phyloP scores from a whole-genome alignment of 2,113 vertebrate genomes.

The Cettia cetti region DNA sequence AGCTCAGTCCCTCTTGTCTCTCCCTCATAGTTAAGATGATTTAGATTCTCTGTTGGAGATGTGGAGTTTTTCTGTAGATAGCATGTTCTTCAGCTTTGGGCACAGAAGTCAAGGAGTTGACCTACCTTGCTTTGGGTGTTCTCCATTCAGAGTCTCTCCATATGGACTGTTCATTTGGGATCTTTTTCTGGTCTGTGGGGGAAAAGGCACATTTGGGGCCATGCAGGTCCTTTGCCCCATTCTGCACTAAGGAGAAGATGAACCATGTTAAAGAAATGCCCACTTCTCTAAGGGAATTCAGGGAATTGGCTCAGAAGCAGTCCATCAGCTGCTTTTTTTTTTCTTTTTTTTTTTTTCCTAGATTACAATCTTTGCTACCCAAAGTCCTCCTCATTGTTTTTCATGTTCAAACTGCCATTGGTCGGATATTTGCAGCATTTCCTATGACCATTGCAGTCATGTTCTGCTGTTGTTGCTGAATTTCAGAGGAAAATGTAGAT shows the following conservation, averaged over 20 bases:
- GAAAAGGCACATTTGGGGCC: background rate
- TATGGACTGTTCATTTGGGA: background rate
- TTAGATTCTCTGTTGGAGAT: background rate
- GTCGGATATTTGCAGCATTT: background rate
- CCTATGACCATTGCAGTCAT: fast-evolving
- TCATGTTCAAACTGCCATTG: background rate
- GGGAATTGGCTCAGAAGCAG: background rate
- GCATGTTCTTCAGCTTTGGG: background rate
- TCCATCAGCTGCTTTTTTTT: background rate
- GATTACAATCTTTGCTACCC: background rate
- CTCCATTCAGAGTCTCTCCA: background rate
- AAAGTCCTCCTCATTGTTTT: background rate
- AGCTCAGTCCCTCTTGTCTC: background rate
- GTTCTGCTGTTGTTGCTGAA: background rate
- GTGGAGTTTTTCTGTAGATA: background rate
- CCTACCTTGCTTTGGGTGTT: background rate
- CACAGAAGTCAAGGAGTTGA: background rate
- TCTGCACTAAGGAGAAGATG: background rate
- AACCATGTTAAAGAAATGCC: fast-evolving
- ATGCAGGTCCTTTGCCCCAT: background rate
- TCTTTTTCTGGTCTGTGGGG: background rate
- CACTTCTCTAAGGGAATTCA: background rate
- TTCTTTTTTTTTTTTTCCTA: background rate
- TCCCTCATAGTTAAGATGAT: background rate
- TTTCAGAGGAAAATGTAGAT: background rate